Percentiles rank a stretch among this genome's conserved stretches.
Conservation (phyloP, 1,140 invertebrate species). For the Laodelphax striatellus region DNA sequence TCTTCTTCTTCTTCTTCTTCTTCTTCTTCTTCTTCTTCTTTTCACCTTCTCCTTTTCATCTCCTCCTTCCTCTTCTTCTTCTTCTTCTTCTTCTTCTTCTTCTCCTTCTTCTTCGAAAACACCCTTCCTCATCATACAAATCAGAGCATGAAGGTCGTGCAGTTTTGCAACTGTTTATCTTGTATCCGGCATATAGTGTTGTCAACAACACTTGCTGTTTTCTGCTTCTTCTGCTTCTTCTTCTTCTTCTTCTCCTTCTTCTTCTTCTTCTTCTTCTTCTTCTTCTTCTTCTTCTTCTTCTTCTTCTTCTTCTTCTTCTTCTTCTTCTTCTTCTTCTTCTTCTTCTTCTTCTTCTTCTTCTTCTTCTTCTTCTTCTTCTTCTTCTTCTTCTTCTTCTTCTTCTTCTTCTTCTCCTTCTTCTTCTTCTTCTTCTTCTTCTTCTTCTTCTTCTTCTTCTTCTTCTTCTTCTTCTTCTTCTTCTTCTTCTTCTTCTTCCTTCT, state of each 20-base stretch:
- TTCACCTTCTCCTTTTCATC: not conserved
- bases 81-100: not conserved
- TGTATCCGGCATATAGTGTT: no score
- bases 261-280: not conserved
- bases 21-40: not conserved
- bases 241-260: not conserved
- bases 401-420: not conserved
- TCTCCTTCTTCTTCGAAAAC: not conserved
- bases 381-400: not conserved
- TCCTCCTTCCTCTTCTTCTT: not conserved
- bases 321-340: not conserved
- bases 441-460: not conserved
- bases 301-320: not conserved
- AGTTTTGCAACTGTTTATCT: no score
- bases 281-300: not conserved
- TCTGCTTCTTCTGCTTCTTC: not conserved
- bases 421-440: not conserved
- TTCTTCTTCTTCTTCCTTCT: not conserved
- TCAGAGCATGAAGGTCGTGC: no score
- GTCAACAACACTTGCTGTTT: no score
- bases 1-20: not conserved
- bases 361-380: not conserved
- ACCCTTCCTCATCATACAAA: no score
- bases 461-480: not conserved
- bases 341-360: not conserved